Evolutionary conservation across 1,140 invertebrate species (phyloP).

Genomic region (Plectrocnemia conspersa): DNA sequence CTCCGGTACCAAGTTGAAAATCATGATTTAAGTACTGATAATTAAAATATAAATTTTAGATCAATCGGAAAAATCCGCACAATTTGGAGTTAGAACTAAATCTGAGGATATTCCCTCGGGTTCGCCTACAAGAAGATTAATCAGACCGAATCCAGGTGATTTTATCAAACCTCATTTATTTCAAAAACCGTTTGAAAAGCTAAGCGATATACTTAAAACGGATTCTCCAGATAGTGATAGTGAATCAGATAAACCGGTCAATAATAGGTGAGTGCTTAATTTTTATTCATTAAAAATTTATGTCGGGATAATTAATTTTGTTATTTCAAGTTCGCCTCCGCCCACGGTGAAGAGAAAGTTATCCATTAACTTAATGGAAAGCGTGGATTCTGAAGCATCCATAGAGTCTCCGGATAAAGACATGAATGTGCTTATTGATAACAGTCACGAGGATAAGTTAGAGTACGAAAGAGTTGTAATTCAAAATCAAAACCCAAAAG

Average conservation of each 20-base stretch:
- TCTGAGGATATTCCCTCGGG: conserved; percentile 13
- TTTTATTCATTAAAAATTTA: conserved; percentile 1
- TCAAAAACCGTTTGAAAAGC: conserved; percentile 50
- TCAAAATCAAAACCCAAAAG: conserved; percentile 7
- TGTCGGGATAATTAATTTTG: conserved; percentile 5
- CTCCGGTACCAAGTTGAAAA: too few species aligned
- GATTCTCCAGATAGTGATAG: conserved; percentile 38
- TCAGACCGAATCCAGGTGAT: conserved; percentile 52
- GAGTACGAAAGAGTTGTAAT: background rate
- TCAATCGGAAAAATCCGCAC: background rate
- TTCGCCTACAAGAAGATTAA: conserved; percentile 40
- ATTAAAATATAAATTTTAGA: conserved; percentile 4
- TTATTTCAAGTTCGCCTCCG: conserved; percentile 44
- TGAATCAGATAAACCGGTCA: conserved; percentile 35
- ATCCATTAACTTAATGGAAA: conserved; percentile 52
- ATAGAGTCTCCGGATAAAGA: conserved; percentile 49
- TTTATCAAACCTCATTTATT: conserved; percentile 54
- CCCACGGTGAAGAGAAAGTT: conserved; percentile 48
- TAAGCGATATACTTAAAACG: conserved; percentile 48
- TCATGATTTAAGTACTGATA: background rate
- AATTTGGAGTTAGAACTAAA: background rate
- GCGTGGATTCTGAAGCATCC: conserved; percentile 50
- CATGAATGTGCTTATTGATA: conserved; percentile 41
- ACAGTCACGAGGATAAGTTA: background rate
- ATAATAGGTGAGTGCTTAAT: conserved; percentile 4